phyloP scores from a whole-genome alignment of 2,113 vertebrate species.

The Zosterops lateralis region DNA sequence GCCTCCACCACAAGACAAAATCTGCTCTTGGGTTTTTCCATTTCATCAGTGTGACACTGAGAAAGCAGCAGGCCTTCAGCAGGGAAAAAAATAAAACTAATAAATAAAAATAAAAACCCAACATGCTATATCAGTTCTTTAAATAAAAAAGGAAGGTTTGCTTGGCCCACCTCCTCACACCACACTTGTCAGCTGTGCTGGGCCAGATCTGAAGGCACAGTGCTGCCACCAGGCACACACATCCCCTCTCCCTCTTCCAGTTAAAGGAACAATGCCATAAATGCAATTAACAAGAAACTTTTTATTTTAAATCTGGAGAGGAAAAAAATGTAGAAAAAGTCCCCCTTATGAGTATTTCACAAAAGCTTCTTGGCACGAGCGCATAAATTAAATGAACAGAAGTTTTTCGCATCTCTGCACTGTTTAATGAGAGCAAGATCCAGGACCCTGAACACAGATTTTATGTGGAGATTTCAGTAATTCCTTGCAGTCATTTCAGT shows the following conservation, averaged over 20 bases:
- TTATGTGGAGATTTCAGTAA: background rate
- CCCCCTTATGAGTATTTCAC: background rate
- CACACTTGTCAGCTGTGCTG: background rate
- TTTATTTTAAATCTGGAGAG: background rate
- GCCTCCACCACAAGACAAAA: background rate
- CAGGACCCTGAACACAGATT: background rate
- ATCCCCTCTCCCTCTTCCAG: background rate
- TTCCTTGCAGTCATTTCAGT: background rate
- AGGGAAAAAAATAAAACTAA: background rate
- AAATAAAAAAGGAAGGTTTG: background rate
- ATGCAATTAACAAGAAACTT: background rate
- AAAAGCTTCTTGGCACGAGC: background rate
- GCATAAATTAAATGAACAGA: background rate
- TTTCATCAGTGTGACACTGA: background rate
- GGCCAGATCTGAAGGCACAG: fast-evolving
- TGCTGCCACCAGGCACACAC: background rate
- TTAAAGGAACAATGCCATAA: background rate
- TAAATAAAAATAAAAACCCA: too few relatives aligned
- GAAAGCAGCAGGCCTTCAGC: background rate
- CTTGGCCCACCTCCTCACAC: background rate
- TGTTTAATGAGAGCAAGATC: background rate
- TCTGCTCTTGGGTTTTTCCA: background rate
- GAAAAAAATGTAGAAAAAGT: background rate
- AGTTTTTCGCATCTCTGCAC: background rate
- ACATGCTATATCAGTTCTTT: background rate